Evolutionary conservation across 2,113 vertebrate genomes (phyloP).

Genomic region (Blennius ocellaris): DNA sequence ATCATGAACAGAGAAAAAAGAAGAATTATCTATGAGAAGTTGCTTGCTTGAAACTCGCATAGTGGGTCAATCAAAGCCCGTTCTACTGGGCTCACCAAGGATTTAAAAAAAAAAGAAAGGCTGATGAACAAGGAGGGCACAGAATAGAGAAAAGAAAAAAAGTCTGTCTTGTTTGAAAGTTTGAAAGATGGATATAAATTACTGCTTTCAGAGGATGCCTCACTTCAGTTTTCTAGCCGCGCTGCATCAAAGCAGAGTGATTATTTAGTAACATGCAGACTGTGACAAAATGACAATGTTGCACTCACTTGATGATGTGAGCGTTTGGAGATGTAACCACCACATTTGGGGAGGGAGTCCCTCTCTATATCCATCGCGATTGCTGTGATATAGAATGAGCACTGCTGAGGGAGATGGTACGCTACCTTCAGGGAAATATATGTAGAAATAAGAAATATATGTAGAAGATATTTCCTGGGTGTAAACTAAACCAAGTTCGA

Average conservation of each 20-base stretch:
- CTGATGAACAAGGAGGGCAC: conserved; percentile 16
- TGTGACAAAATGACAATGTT: conserved; percentile 42
- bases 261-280: conserved; percentile 37
- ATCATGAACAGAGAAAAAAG: conserved; percentile 37
- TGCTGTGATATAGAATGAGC: conserved; percentile 24
- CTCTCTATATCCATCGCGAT: conserved; percentile 9
- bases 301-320: conserved; percentile 29
- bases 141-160: conserved; percentile 35
- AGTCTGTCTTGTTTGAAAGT: conserved; percentile 23
- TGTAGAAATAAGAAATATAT: conserved; percentile 27
- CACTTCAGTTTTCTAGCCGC: conserved; percentile 7
- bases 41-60: conserved; percentile 44
- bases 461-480: neutral
- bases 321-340: conserved; percentile 20
- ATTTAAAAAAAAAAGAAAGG: conserved; percentile 40
- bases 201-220: conserved; percentile 45
- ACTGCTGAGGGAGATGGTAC: conserved; percentile 28
- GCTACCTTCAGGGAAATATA: conserved; percentile 21
- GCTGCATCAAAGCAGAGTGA: conserved; percentile 42
- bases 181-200: conserved; percentile 50
- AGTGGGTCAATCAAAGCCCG: conserved; percentile 52
- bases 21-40: conserved; percentile 46
- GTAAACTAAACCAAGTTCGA: conserved; percentile 32
- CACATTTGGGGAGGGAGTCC: neutral
- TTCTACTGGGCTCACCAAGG: conserved; percentile 34